Base-by-base conservation (phyloP, 1,140 invertebrate species). In the Frieseomelitta varia region DNA sequence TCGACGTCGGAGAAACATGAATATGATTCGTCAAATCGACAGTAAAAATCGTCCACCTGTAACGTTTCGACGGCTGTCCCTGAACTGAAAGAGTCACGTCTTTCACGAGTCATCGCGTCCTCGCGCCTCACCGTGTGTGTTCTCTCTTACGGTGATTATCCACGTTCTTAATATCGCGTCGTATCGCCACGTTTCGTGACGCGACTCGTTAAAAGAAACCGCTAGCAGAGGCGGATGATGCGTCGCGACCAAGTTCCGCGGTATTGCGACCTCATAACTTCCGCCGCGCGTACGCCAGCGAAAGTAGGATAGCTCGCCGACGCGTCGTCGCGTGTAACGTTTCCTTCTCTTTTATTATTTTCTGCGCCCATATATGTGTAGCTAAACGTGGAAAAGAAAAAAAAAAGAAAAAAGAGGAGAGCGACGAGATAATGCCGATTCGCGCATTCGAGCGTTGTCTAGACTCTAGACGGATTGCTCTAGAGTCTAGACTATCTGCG, bases 231-330 rank as follows among this genome's bases (percentile, higher is more conserved):
- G 30, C 69, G 68, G 78, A 85, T 72, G 78, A 86, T 71, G 69
- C 75, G 56, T 86, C 53, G 61, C 83, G 78, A 69, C 51, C 34
- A 71, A 75, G 61, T 85, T 85, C 83, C 76, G 76, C 56, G 51
- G 47, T 58, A 61, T 68, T 69, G 56, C 55, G 78, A 87, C 84
- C 79, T 87, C 68, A 65, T 77, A 73, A 82, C 79, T 81, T 81
- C 85, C 73, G 67, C 51, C 51, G 63, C 58, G 63, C 58, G 63
- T 27, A 30, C 58, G 24, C 27, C 67, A n/a, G 84, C 67, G 79
- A 82, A 87, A 87, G 84, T 82, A 75, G 86, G 79, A n/a, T 87
- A 87, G 76, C 74, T 73, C 73, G 10, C 71, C 24, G 30, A 58
- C 27, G 39, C 63, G 27, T 24, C 73, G 56, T 73, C 39, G 15